phyloP scores from a whole-genome alignment of 2,888 invertebrate species.

The Pristionchus exspectatus region DNA sequence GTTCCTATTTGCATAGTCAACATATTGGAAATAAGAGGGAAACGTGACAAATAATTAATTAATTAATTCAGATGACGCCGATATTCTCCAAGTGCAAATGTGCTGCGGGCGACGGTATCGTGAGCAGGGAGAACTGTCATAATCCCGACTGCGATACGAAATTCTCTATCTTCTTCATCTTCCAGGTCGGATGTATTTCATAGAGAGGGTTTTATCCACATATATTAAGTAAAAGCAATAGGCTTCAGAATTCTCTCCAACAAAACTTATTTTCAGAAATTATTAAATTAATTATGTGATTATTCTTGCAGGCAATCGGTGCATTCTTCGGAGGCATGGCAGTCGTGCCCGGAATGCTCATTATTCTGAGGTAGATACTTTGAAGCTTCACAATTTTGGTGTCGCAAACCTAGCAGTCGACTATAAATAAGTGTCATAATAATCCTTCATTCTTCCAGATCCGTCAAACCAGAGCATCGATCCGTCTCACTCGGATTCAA shows the following conservation, averaged over 20 bases:
- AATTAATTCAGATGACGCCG: not conserved
- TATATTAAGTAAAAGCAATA: too few relatives aligned
- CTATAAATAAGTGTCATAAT: not conserved
- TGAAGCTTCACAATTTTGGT: not conserved
- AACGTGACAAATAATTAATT: too few relatives aligned
- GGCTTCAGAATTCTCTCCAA: not conserved
- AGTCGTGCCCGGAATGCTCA: slow-evolving; percentile 78
- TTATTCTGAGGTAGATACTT: slow-evolving; percentile 70
- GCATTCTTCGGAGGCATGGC: slow-evolving; percentile 78
- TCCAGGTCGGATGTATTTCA: slow-evolving; percentile 62
- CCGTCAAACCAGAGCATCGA: slow-evolving; percentile 77
- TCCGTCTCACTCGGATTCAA: slow-evolving; percentile 77
- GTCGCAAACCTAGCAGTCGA: not conserved
- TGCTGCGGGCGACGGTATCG: slow-evolving; percentile 63
- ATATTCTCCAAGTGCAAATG: slow-evolving; percentile 65
- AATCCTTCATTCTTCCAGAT: slow-evolving; percentile 58
- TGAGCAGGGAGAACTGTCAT: slow-evolving; percentile 73
- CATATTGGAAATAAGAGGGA: too few relatives aligned
- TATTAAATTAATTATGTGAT: not conserved
- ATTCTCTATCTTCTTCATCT: slow-evolving; percentile 68
- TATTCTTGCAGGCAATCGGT: slow-evolving; percentile 62
- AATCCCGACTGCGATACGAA: slow-evolving; percentile 69
- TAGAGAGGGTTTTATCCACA: not conserved
- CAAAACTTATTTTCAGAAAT: not conserved
- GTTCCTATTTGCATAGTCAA: too few relatives aligned